phyloP scores from a whole-genome alignment of 1,140 invertebrate genomes.

The Bactericera cockerelli region DNA sequence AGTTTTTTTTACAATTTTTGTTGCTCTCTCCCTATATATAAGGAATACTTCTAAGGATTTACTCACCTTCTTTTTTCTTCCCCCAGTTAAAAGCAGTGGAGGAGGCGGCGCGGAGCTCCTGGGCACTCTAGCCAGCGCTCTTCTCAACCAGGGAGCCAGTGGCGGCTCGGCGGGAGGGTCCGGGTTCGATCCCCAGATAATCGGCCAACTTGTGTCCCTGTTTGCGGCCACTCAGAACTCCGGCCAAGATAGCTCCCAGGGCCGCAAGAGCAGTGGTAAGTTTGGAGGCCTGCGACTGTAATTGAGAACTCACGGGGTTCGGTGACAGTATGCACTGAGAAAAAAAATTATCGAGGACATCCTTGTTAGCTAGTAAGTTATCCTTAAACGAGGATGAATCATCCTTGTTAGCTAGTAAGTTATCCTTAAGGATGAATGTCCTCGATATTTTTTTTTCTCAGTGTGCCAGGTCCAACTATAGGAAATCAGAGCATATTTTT shows the following conservation, averaged over 20 bases:
- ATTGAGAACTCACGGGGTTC: conserved; percentile 35
- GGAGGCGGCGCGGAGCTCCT: conserved; percentile 23
- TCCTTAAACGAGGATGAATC: too few relatives aligned
- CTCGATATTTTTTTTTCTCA: not conserved
- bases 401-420: too few relatives aligned
- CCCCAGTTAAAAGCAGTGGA: conserved; percentile 30
- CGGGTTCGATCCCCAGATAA: conserved; percentile 35
- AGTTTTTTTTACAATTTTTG: too few relatives aligned
- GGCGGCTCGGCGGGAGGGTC: conserved; percentile 29
- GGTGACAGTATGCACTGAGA: not conserved
- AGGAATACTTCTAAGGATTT: too few relatives aligned
- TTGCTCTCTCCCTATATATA: too few relatives aligned
- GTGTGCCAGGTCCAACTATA: not conserved
- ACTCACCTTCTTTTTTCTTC: too few relatives aligned
- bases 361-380: too few relatives aligned
- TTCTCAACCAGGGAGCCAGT: conserved; percentile 16
- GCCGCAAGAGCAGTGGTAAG: conserved; percentile 11
- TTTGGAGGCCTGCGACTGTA: conserved; percentile 27
- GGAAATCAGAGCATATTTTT: too few relatives aligned
- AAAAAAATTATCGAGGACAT: too few relatives aligned
- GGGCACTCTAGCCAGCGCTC: not conserved
- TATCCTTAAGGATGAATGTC: too few relatives aligned
- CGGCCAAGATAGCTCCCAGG: conserved; percentile 9
- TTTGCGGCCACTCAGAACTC: conserved; percentile 26
- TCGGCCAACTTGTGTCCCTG: conserved; percentile 37